A percentile compares a stretch with the other conserved stretches of the same genome.
Conservation (phyloP, 2,888 invertebrate species). For the Hemaris fuciformis region DNA sequence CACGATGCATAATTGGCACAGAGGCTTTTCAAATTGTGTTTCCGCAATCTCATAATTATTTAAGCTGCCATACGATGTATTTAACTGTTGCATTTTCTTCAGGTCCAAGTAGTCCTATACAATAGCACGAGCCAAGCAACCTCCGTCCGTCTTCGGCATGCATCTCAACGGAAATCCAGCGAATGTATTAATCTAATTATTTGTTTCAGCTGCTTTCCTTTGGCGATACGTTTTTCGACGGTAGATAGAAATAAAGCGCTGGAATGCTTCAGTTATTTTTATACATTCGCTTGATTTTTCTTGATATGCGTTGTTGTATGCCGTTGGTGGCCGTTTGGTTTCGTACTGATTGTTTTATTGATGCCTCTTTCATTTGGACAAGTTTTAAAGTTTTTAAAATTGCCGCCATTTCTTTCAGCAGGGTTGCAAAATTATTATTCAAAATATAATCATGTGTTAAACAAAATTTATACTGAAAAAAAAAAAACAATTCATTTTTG, state of each 20-base stretch:
- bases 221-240: neutral
- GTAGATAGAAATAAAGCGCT: conserved; percentile 10
- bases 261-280: conserved; percentile 9
- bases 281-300: conserved; percentile 6
- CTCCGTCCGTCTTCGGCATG: conserved; percentile 1
- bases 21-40: neutral
- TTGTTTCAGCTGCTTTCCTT: conserved; percentile 9
- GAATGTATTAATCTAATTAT: conserved; percentile 10
- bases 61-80: neutral
- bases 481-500: neutral
- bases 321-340: conserved; percentile 1
- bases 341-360: neutral
- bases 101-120: conserved; percentile 7
- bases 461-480: neutral
- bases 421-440: neutral
- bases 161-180: conserved; percentile 8
- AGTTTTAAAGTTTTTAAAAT: neutral
- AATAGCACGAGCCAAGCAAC: conserved; percentile 4
- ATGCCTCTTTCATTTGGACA: neutral
- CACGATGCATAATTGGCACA: neutral
- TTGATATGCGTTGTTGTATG: neutral
- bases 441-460: neutral
- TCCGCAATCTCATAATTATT: neutral
- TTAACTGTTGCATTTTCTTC: neutral
- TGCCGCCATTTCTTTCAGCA: neutral